These are phyloP conservation scores for Geotrupes spiniger DNA, from an alignment of 2,888 invertebrate species.

Conservation along the genomic window DNA sequence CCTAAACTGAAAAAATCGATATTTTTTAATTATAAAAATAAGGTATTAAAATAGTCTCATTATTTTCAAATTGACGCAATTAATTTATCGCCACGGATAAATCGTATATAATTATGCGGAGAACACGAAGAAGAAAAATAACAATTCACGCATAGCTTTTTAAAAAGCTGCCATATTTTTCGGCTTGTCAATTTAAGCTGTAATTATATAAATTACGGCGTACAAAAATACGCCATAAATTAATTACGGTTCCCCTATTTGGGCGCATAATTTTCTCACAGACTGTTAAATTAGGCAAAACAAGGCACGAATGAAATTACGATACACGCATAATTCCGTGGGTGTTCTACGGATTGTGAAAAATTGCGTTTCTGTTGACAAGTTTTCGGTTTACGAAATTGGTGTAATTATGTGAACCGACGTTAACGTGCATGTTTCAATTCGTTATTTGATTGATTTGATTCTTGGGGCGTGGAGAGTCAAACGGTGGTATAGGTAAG, in stretches of 20 bases:
- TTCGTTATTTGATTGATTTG: too few relatives aligned
- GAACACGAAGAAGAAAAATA: neutral
- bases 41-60: neutral
- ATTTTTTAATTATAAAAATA: too few relatives aligned
- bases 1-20: too few relatives aligned
- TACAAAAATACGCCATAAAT: constrained; percentile 6
- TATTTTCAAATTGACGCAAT: constrained; percentile 2
- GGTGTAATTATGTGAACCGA: too few relatives aligned
- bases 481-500: too few relatives aligned
- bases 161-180: constrained; percentile 3
- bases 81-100: constrained; percentile 3
- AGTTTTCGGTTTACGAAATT: too few relatives aligned
- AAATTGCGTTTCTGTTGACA: too few relatives aligned
- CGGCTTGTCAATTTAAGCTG: constrained; percentile 6
- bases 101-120: constrained; percentile 3
- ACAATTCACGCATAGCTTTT: too few relatives aligned
- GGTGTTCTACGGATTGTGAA: neutral
- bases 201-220: constrained; percentile 6
- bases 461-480: too few relatives aligned
- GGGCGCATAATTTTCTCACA: neutral
- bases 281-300: constrained; percentile 5
- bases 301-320: too few relatives aligned
- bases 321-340: neutral
- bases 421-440: too few relatives aligned
- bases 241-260: constrained; percentile 4